Base-by-base conservation (phyloP, 2,797 vertebrate species). In the Rallus crepitans region DNA sequence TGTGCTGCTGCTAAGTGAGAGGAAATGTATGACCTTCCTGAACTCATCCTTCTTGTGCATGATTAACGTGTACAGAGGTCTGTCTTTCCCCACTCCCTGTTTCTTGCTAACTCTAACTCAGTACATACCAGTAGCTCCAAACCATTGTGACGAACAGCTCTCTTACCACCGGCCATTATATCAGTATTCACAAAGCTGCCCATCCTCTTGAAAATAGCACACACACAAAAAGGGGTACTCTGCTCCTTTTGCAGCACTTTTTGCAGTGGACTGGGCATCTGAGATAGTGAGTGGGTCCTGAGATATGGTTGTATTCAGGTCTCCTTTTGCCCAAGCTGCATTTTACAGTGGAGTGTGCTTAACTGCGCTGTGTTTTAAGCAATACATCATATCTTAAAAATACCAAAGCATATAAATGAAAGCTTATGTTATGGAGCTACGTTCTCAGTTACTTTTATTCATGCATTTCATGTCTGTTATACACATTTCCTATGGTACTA, bases 401-500 rank as follows among this genome's bases (percentile, higher is more conserved):
- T 66, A 72, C 37, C 25, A 11, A 85, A 82, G 59, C 77, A 60
- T 24, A 6, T 72, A 90, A 93, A 87, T 57, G 66, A 84, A 93
- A 89, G 66, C 73, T 93, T 91, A 35, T 60, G 77, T 25, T 90
- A 9, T 40, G 59, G 12, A 83, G 25, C 57, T 71, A 24, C 72
- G 16, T 73, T 93, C 73, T 86, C 50, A 37, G 80, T 81, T 91
- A 40, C 27, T 89, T 94, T 81, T 89, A 57, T 21, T 89, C 47
- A 28, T n/a, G 25, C n/a, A 30, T 61, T 95, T 90, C 64, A 45
- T 69, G 79, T 88, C 96, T 97, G 95, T 92, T 96, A 91, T 91
- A 88, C 72, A 87, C 65, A 91, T 96, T 97, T 97, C 87, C 85
- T 96, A 79, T 86, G 76, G 96, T 89, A 90, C 60, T 48, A 25